A percentile compares a stretch with the other conserved stretches of the same genome.
Conservation (phyloP, 2,113 vertebrate genomes). For the Columba janthina region DNA sequence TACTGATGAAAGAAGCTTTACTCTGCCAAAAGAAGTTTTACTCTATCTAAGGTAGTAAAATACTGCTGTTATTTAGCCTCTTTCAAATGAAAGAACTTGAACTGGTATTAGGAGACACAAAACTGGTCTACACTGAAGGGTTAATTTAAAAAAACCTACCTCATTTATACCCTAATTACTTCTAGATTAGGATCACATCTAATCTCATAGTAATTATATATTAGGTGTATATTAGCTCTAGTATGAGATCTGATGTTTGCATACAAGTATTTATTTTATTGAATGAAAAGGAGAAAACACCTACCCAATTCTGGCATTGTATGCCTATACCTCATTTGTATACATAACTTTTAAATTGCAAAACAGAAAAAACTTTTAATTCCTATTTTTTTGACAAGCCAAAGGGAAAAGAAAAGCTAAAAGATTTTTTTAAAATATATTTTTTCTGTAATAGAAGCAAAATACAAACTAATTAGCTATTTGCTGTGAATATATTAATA, state of each 20-base stretch:
- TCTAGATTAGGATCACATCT: background rate
- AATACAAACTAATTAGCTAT: background rate
- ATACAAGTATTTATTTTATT: conserved; percentile 10
- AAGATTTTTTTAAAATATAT: background rate
- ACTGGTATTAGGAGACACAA: background rate
- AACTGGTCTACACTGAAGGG: background rate
- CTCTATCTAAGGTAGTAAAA: background rate
- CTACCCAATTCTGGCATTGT: background rate
- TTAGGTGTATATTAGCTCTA: background rate
- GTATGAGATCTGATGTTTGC: background rate
- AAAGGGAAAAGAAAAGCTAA: background rate
- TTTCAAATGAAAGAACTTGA: background rate
- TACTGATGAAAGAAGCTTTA: background rate
- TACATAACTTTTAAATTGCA: background rate
- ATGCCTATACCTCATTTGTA: background rate
- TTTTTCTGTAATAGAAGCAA: background rate
- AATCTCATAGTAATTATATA: background rate
- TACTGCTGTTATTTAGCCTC: background rate
- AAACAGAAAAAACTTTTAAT: background rate
- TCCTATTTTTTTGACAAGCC: background rate
- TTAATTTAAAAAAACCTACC: background rate
- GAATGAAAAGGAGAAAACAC: background rate
- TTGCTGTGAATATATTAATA: background rate
- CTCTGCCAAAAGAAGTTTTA: background rate
- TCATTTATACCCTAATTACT: background rate